Percentiles rank a stretch among this genome's conserved stretches.
phyloP scores from a whole-genome alignment of 2,888 invertebrate genomes.

The Pemphredon lugubris region DNA sequence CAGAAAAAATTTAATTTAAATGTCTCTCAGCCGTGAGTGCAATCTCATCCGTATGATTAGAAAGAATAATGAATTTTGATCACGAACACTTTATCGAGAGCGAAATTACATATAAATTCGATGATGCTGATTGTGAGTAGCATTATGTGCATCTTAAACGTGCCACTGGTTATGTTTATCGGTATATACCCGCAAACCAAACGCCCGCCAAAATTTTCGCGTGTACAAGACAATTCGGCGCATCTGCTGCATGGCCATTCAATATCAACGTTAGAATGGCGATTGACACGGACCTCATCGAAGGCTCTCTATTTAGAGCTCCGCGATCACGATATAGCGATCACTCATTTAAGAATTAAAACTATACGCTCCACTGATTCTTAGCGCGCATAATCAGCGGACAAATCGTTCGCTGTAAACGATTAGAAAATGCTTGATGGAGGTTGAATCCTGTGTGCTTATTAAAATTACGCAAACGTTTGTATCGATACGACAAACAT shows the following conservation, averaged over 20 bases:
- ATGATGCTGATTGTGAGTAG: not conserved
- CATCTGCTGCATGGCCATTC: slow-evolving; percentile 26
- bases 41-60: not conserved
- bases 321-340: not conserved
- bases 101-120: not conserved
- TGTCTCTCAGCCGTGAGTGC: not conserved
- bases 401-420: too few relatives aligned
- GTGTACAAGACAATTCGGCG: slow-evolving; percentile 19
- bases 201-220: slow-evolving; percentile 51
- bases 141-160: not conserved
- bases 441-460: too few relatives aligned
- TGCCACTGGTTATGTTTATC: slow-evolving; percentile 13
- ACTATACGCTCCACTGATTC: not conserved
- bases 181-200: slow-evolving; percentile 39
- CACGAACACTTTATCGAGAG: not conserved
- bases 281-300: slow-evolving; percentile 39
- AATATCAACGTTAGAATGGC: slow-evolving; percentile 34
- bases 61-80: not conserved
- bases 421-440: too few relatives aligned
- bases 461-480: too few relatives aligned
- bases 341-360: not conserved
- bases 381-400: not conserved
- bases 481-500: too few relatives aligned
- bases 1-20: slow-evolving; percentile 13
- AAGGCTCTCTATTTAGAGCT: slow-evolving; percentile 44